Evolutionary conservation across 2,113 vertebrate species (phyloP), one percentile per base, ranked within the genome.

Genomic region (Psephotus haematonotus): DNA sequence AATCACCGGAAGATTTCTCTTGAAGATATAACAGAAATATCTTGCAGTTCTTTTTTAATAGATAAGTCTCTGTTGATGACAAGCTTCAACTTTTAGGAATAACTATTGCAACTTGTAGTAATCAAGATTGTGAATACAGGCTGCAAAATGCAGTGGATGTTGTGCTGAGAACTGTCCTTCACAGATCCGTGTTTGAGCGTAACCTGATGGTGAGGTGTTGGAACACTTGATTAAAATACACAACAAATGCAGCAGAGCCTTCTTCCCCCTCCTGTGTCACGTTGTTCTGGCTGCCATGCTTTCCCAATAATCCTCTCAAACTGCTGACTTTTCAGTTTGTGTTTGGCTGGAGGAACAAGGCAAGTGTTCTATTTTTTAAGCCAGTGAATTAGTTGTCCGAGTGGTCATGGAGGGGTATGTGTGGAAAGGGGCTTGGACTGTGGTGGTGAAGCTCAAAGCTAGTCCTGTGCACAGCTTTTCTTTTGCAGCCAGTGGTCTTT

Each of bases 291-390:
- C 62, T 75, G n/a, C 91, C 35, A 12, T 71, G 11, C 43, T 14
- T 89, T 60, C 87, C 84, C 90, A 17, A 20, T 88, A 85, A 76
- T 91, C 87, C 78, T 43, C 49, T 75, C 60, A 53, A 71, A 88
- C 94, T 97, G 90, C 96, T 97, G 95, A 72, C 85, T 95, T 52
- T 84, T 75, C 76, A 22, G 13, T 95, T 94, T 92, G 41, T 82
- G 35, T 91, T 87, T 96, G 92, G 63, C 92, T 82, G 86, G 44
- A 82, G 64, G 86, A 93, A 50, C 86, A 43, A 74, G 81, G 57
- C 90, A 59, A n/a, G 74, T 41, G 22, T 29, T 86, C 88, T 88
- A 60, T 24, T 65, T 59, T 72, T 49, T 29, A 65, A 53, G 84
- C 24, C 46, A 18, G 87, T 12, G 90, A 83, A 90, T 81, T 84